Percentiles rank a stretch among this genome's conserved stretches.
Conservation (phyloP, 1,140 invertebrate species). For the Sitobion miscanthi region DNA sequence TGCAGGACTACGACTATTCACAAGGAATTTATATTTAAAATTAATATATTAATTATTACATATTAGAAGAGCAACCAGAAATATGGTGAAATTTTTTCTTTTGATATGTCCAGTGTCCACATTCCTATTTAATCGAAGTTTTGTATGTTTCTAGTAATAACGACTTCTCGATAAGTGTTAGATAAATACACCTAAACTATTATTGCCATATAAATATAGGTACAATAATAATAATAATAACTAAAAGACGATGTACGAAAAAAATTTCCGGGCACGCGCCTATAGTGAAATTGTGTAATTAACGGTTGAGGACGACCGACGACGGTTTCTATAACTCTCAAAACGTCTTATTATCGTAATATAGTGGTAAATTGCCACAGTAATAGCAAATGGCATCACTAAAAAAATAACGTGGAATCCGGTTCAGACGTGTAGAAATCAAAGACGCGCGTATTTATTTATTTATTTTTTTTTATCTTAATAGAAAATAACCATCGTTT, state of each 20-base stretch:
- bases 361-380: conserved; percentile 53
- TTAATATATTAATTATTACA: not conserved
- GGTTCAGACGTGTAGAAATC: conserved; percentile 39
- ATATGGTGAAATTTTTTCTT: not conserved
- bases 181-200: not conserved
- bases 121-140: not conserved
- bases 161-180: not conserved
- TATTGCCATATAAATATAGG: not conserved
- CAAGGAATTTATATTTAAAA: not conserved
- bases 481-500: not conserved
- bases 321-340: conserved; percentile 55
- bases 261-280: conserved; percentile 54
- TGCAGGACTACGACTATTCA: not conserved
- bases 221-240: not conserved
- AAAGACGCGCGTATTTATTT: not conserved
- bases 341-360: conserved; percentile 49
- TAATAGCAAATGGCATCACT: conserved; percentile 38
- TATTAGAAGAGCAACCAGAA: not conserved
- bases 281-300: conserved; percentile 57
- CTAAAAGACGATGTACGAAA: not conserved
- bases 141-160: not conserved
- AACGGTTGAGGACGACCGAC: conserved; percentile 46
- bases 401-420: conserved; percentile 23
- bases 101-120: not conserved
- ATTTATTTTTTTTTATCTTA: not conserved